phyloP scores from a whole-genome alignment of 2,113 vertebrate species.

The Carassius carassius region DNA sequence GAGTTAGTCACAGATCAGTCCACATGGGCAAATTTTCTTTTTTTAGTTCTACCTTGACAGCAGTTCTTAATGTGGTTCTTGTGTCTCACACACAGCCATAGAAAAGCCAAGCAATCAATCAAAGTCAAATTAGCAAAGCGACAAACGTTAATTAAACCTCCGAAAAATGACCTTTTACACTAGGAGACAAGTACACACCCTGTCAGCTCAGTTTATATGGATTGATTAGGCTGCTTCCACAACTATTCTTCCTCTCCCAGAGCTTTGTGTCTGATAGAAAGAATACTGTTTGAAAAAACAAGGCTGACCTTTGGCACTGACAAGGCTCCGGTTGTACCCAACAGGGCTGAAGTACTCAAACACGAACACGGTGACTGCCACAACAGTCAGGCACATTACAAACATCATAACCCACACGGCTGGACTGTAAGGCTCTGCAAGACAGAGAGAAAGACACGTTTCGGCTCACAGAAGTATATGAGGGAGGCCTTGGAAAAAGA shows the following conservation, averaged over 20 bases:
- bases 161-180: conserved; percentile 75
- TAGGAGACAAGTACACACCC: conserved; percentile 59
- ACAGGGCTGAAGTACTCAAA: conserved; percentile 97
- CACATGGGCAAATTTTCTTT: background rate
- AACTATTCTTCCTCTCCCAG: conserved; percentile 39
- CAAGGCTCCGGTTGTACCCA: conserved; percentile 93
- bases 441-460: conserved; percentile 56
- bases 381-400: conserved; percentile 97
- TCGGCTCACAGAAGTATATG: conserved; percentile 1
- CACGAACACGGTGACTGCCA: conserved; percentile 92
- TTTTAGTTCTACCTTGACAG: conserved; percentile 17
- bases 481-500: background rate
- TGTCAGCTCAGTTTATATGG: conserved; percentile 63
- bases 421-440: conserved; percentile 56
- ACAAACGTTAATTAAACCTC: conserved; percentile 73
- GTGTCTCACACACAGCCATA: conserved; percentile 55
- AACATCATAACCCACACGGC: conserved; percentile 96
- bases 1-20: conserved; percentile 10
- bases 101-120: conserved; percentile 68
- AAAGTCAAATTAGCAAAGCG: conserved; percentile 69
- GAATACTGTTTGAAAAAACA: conserved; percentile 9
- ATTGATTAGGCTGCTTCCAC: conserved; percentile 65
- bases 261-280: background rate
- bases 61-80: conserved; percentile 6
- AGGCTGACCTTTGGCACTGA: conserved; percentile 90